Evolutionary conservation across 1,140 invertebrate genomes (phyloP), one percentile per base, ranked within the genome.

Genomic region (Aporrectodea caliginosa): DNA sequence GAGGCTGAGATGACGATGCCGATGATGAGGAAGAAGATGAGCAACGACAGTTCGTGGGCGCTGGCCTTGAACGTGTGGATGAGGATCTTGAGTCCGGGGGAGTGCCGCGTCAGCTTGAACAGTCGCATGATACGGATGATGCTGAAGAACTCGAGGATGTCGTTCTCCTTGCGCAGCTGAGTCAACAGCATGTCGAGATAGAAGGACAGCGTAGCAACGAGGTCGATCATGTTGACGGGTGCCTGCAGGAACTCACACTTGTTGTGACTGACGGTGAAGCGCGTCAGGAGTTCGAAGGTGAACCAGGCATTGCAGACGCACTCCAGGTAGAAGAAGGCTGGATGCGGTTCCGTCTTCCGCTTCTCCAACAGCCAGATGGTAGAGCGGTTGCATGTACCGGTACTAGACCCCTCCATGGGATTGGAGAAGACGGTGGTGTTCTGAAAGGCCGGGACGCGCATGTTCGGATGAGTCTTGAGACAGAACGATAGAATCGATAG

Each of bases 111-210:
- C 82, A 99, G 89, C 87, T 99, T 99, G 90, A 99, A 99, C 81
- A 99, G 91, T 85, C 95, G 94, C 86, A 99, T 97, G 80, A 99
- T 98, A 80, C 98, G 92, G 84, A 99, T 98, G 83, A 99, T 99
- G 82, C 93, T 94, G 93, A 99, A 97, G 91, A 99, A 99, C 89
- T 99, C 98, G 84, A 99, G 91, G 83, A 99, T 98, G 85, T 99
- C 97, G 69, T 85, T 87, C 89, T 97, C 96, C 82, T 81, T 86
- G 81, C 87, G 83, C 71, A 98, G 89, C 85, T 97, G 93, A 14
- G 94, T 93, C 1, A 93, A 90, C 75, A 94, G 90, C 31, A 95
- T 91, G 85, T 96, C 97, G 84, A 98, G 93, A 91, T 99, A 96
- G 90, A 99, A 99, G 86, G 96, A 98, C 85, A 98, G 86, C 0